phyloP scores from a whole-genome alignment of 1,140 invertebrate genomes.

The Drosophila pseudoobscura region DNA sequence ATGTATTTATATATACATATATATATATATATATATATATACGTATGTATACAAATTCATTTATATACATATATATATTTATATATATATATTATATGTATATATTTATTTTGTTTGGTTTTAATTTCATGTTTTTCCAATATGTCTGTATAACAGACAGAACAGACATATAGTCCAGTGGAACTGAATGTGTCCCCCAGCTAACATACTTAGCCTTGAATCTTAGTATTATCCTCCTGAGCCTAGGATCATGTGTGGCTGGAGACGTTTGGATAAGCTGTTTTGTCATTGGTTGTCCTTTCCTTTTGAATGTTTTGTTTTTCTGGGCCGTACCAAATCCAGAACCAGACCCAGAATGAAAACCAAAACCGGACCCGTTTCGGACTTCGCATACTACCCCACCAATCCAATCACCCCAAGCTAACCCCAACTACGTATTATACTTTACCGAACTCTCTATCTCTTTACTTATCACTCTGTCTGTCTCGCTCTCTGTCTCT shows the following conservation, averaged over 20 bases:
- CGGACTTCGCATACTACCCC: slow-evolving; percentile 1
- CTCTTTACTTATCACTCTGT: slow-evolving; percentile 16
- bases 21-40: slow-evolving; percentile 12
- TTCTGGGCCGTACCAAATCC: slow-evolving; percentile 6
- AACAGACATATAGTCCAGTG: slow-evolving; percentile 5
- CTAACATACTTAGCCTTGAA: too few species aligned
- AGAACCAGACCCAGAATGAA: background rate
- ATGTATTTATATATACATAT: slow-evolving; percentile 13
- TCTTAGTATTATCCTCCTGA: too few species aligned
- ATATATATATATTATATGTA: slow-evolving; percentile 10
- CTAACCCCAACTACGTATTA: slow-evolving; percentile 38
- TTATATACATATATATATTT: slow-evolving; percentile 6
- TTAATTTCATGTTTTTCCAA: slow-evolving; percentile 45
- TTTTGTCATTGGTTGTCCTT: slow-evolving; percentile 14
- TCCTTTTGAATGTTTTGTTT: slow-evolving; percentile 30
- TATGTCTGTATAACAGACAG: slow-evolving; percentile 10
- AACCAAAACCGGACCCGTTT: slow-evolving; percentile 10
- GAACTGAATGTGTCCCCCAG: background rate
- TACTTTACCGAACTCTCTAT: slow-evolving; percentile 34
- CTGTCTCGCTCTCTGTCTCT: slow-evolving; percentile 26
- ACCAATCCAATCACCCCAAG: slow-evolving; percentile 23
- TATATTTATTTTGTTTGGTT: slow-evolving; percentile 33
- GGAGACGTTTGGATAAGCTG: slow-evolving; percentile 11
- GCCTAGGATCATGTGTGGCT: background rate
- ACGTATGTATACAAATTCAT: background rate